Conservation (phyloP, 2,113 vertebrate genomes). For the Coryphaenoides rupestris region DNA sequence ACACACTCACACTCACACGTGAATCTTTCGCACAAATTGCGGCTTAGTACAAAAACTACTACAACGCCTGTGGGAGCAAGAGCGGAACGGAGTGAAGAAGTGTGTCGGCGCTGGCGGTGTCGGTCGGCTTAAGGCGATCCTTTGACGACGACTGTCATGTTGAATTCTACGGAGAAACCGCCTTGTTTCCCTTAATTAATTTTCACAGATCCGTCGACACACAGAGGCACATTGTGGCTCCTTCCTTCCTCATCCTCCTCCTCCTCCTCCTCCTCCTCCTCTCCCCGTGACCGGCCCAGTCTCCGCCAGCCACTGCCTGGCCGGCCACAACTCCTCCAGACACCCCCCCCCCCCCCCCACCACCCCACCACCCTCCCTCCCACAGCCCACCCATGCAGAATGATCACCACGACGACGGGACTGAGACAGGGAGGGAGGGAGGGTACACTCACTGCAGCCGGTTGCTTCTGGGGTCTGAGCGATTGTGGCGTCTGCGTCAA, state of each 20-base stretch:
- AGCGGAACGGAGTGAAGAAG: too few relatives aligned
- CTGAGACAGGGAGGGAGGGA: not conserved
- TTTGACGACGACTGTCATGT: too few relatives aligned
- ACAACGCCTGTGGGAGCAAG: too few relatives aligned
- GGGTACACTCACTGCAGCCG: too few relatives aligned
- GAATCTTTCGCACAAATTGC: too few relatives aligned
- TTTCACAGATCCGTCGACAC: conserved; percentile 53
- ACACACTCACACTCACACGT: too few relatives aligned
- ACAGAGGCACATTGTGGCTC: conserved; percentile 33
- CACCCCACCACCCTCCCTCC: not conserved
- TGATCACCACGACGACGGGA: not conserved
- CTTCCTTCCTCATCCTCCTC: conserved; percentile 25
- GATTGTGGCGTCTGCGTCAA: conserved; percentile 5
- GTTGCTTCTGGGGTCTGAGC: not conserved
- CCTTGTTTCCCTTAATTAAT: conserved; percentile 27
- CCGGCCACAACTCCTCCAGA: not conserved
- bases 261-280: conserved; percentile 18
- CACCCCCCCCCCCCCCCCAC: conserved; percentile 14
- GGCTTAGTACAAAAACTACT: too few relatives aligned
- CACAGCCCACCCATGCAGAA: not conserved
- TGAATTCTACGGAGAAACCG: not conserved
- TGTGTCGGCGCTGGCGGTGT: too few relatives aligned
- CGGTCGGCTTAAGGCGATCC: too few relatives aligned
- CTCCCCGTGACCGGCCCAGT: conserved; percentile 26
- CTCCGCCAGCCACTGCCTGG: not conserved